Evolutionary conservation across 2,888 invertebrate species (phyloP).

Genomic region (Loripinus fragilis): DNA sequence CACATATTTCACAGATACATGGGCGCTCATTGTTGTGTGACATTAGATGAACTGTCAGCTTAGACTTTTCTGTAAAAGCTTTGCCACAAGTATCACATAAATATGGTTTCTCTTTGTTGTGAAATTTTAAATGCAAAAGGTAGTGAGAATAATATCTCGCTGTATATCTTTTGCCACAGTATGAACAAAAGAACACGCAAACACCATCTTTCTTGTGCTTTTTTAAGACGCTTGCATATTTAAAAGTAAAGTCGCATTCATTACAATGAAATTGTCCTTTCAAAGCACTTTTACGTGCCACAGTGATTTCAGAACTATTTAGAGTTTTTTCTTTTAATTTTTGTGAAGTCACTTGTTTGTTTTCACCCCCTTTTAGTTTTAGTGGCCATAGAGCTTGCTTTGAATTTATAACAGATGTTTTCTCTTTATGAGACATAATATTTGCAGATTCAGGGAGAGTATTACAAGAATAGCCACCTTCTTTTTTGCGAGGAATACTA

Average conservation of each 20-base stretch:
- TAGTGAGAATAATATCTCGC: constrained; percentile 46
- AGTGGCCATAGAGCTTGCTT: too few species aligned
- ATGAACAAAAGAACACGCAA: constrained; percentile 53
- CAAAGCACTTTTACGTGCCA: not conserved
- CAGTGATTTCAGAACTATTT: not conserved
- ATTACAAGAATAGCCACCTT: too few species aligned
- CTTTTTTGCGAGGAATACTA: too few species aligned
- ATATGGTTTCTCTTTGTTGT: constrained; percentile 38
- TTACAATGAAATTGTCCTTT: constrained; percentile 39
- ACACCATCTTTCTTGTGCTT: constrained; percentile 53
- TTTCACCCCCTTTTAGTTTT: too few species aligned
- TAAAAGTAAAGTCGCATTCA: constrained; percentile 48
- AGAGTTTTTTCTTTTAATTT: not conserved
- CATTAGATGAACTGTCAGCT: constrained; percentile 47
- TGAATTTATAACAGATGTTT: too few species aligned
- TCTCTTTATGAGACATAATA: too few species aligned
- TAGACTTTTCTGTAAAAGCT: constrained; percentile 38
- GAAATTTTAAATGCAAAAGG: constrained; percentile 49
- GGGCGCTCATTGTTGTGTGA: constrained; percentile 44
- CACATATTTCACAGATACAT: constrained; percentile 53
- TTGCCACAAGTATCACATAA: constrained; percentile 49
- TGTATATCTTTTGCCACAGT: constrained; percentile 53
- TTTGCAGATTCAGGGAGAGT: too few species aligned
- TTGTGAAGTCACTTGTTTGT: too few species aligned
- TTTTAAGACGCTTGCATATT: constrained; percentile 38